Evolutionary conservation across 2,113 vertebrate genomes (phyloP).

Genomic region (Rana temporaria): DNA sequence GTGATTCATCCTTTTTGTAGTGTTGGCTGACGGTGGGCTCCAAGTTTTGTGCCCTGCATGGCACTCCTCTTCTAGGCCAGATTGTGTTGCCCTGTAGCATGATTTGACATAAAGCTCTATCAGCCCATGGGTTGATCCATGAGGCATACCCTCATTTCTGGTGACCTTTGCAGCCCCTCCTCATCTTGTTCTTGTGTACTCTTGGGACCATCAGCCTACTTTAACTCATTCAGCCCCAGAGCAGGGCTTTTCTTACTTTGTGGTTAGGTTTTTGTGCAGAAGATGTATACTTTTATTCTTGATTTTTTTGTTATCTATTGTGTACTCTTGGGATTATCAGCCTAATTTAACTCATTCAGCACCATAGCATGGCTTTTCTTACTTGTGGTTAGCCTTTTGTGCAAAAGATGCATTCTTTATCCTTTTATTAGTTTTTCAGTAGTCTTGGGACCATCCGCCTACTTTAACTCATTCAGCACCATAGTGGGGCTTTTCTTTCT

Average conservation of each 20-base stretch:
- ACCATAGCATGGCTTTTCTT: not conserved
- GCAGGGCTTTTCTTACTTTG: no score
- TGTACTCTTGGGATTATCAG: not conserved
- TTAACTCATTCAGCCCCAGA: not conserved
- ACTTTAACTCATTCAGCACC: not conserved
- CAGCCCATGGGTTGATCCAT: not conserved
- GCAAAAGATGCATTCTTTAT: no score
- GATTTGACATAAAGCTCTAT: conserved; percentile 15
- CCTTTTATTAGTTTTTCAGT: not conserved
- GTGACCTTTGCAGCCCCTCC: conserved; percentile 41
- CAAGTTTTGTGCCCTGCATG: not conserved
- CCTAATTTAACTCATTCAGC: not conserved
- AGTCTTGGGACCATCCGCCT: not conserved
- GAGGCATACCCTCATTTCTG: conserved; percentile 1
- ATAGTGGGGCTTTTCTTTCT: no score
- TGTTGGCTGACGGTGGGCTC: not conserved
- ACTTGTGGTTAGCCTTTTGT: no score
- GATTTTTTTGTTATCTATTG: not conserved
- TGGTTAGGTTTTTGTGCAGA: no score
- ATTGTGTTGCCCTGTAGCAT: not conserved
- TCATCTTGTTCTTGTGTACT: conserved; percentile 1
- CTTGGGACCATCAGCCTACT: not conserved
- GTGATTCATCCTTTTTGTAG: not conserved
- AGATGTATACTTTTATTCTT: no score
- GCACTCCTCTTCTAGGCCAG: not conserved